Evolutionary conservation across 2,797 vertebrate species (phyloP).

Genomic region (Sciaenops ocellatus): DNA sequence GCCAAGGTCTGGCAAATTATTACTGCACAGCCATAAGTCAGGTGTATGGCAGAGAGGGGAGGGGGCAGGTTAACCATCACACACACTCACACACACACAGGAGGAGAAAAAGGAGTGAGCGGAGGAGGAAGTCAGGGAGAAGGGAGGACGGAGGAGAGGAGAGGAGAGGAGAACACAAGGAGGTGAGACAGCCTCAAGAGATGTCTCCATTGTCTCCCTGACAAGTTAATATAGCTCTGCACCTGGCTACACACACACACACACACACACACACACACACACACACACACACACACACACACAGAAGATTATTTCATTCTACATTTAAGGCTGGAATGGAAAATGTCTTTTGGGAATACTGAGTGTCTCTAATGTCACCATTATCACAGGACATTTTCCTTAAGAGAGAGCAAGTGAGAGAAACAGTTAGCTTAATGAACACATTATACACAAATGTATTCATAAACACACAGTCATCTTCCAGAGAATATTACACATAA

Average conservation of each 20-base stretch:
- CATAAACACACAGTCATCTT: slow-evolving; percentile 46
- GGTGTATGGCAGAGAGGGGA: slow-evolving; percentile 85
- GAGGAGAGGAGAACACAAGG: slow-evolving; percentile 42
- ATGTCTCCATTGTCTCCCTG: slow-evolving; percentile 73
- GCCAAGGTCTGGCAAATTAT: slow-evolving; percentile 98
- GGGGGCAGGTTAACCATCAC: slow-evolving; percentile 71
- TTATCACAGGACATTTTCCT: slow-evolving; percentile 54
- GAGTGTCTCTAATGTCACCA: slow-evolving; percentile 45
- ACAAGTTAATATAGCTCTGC: slow-evolving; percentile 75
- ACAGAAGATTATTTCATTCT: slow-evolving; percentile 56
- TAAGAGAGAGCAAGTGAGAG: slow-evolving; percentile 37
- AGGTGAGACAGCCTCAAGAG: slow-evolving; percentile 59
- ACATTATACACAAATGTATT: slow-evolving; percentile 38
- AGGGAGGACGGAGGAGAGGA: neutral
- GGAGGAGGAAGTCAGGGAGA: slow-evolving; percentile 10
- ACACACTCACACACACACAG: slow-evolving; percentile 25
- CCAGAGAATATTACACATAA: slow-evolving; percentile 1
- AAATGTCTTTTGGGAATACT: slow-evolving; percentile 54
- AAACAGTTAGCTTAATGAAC: slow-evolving; percentile 57
- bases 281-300: slow-evolving; percentile 25
- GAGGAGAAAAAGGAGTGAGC: slow-evolving; percentile 11
- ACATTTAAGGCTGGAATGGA: slow-evolving; percentile 61
- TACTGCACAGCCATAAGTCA: slow-evolving; percentile 95
- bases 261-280: slow-evolving; percentile 51
- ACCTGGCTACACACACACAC: slow-evolving; percentile 61